These are phyloP conservation scores for Myotis findleyi DNA, from an alignment of 2,797 vertebrate species.

Conservation along the genomic window DNA sequence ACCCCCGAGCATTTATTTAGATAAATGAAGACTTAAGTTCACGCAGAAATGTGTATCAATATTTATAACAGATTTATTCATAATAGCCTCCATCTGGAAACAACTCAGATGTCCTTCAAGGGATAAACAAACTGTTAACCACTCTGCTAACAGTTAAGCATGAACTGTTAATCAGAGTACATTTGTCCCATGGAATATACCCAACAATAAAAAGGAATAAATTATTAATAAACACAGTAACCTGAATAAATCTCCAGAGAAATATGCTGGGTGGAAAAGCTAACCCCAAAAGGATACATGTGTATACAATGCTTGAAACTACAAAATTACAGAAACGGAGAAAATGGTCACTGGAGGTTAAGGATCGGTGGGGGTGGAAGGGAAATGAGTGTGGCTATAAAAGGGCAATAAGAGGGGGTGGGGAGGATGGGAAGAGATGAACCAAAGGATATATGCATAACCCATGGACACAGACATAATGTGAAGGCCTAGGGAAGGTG, in stretches of 20 bases:
- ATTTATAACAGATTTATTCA: not conserved
- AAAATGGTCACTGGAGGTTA: not conserved
- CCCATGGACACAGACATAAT: not conserved
- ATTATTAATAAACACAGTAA: not conserved
- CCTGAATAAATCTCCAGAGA: not conserved
- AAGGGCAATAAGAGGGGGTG: not conserved
- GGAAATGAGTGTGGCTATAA: not conserved
- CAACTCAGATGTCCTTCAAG: not conserved
- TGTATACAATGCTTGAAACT: not conserved
- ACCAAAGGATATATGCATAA: not conserved
- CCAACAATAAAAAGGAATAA: not conserved
- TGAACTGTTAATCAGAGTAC: not conserved
- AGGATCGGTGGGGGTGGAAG: not conserved
- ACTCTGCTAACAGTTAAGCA: not conserved
- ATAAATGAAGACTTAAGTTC: slow-evolving; percentile 7
- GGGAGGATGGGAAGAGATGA: not conserved
- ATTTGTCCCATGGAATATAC: not conserved
- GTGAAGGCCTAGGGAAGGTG: not conserved
- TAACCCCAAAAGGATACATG: not conserved
- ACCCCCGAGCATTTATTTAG: not conserved
- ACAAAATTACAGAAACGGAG: slow-evolving; percentile 21
- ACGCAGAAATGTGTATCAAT: not conserved
- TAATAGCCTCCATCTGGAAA: not conserved
- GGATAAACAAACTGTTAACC: not conserved
- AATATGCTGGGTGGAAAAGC: not conserved